Evolutionary conservation across 2,113 vertebrate species (phyloP).

Genomic region (Atractosteus spatula): DNA sequence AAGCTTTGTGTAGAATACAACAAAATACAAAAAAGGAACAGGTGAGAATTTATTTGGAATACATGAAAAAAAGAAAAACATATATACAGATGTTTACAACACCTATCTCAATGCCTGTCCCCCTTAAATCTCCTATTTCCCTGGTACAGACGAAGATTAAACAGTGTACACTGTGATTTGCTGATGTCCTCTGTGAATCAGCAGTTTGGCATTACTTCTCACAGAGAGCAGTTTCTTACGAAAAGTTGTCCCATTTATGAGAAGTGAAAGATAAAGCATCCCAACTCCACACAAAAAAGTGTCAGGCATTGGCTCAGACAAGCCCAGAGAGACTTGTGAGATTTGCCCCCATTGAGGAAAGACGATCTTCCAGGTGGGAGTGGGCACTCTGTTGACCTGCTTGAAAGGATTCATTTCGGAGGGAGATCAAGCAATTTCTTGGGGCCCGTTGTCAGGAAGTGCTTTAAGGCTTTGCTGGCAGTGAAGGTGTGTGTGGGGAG

Average conservation of each 20-base stretch:
- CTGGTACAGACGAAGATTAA: too few species aligned
- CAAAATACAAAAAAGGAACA: constrained; percentile 40
- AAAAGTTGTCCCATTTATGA: not conserved
- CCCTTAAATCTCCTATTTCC: not conserved
- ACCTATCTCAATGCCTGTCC: not conserved
- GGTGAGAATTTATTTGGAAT: constrained; percentile 26
- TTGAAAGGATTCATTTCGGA: too few species aligned
- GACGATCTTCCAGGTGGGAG: too few species aligned
- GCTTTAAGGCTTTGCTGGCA: constrained; percentile 42
- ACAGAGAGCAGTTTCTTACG: not conserved
- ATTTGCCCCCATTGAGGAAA: too few species aligned
- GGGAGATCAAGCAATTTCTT: too few species aligned
- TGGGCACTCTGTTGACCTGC: too few species aligned
- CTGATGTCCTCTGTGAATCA: too few species aligned
- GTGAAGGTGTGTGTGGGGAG: not conserved
- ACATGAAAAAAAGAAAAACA: constrained; percentile 12
- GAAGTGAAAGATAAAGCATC: not conserved
- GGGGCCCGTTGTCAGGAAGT: constrained; percentile 5
- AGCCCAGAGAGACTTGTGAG: too few species aligned
- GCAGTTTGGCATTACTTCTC: too few species aligned
- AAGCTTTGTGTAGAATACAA: constrained; percentile 49
- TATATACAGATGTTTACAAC: constrained; percentile 37
- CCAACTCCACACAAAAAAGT: not conserved
- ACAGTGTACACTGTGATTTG: too few species aligned
- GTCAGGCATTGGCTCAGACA: not conserved